phyloP scores from a whole-genome alignment of 1,140 invertebrate species.

The Euglossa dilemma region DNA sequence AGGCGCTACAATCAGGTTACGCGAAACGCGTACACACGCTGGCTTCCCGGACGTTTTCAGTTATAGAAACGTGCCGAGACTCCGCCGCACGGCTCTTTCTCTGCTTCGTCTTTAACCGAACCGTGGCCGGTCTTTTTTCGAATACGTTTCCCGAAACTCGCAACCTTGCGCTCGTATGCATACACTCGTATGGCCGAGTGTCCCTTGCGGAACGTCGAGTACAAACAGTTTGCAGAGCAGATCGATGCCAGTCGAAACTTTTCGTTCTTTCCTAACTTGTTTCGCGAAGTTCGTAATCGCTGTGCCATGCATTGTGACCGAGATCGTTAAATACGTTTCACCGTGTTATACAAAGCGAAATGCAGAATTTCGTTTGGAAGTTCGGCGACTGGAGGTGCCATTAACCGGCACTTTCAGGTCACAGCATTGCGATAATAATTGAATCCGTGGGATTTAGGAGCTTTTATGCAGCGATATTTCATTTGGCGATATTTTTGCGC shows the following conservation, averaged over 20 bases:
- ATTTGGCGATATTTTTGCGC: too few relatives aligned
- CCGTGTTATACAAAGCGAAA: too few relatives aligned
- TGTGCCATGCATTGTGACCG: too few relatives aligned
- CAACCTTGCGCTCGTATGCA: neutral
- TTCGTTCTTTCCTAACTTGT: neutral
- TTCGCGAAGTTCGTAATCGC: neutral
- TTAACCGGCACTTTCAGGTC: too few relatives aligned
- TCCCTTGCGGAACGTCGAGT: neutral
- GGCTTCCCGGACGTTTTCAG: slow-evolving; percentile 51
- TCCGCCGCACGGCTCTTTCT: neutral
- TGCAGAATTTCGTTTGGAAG: too few relatives aligned
- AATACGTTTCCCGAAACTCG: neutral
- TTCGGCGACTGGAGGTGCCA: too few relatives aligned
- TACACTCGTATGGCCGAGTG: neutral
- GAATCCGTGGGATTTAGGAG: too few relatives aligned
- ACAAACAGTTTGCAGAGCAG: neutral
- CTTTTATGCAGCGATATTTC: too few relatives aligned
- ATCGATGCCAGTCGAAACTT: neutral
- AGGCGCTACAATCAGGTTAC: slow-evolving; percentile 47
- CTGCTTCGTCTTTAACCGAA: neutral
- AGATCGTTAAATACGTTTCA: too few relatives aligned
- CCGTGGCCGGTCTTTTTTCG: neutral
- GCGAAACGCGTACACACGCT: slow-evolving; percentile 33
- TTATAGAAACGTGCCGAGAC: slow-evolving; percentile 40
- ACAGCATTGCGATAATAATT: too few relatives aligned